A percentile compares a stretch with the other conserved stretches of the same genome.
Conservation (phyloP, 2,797 vertebrate species). For the Macropus fuliginosus region DNA sequence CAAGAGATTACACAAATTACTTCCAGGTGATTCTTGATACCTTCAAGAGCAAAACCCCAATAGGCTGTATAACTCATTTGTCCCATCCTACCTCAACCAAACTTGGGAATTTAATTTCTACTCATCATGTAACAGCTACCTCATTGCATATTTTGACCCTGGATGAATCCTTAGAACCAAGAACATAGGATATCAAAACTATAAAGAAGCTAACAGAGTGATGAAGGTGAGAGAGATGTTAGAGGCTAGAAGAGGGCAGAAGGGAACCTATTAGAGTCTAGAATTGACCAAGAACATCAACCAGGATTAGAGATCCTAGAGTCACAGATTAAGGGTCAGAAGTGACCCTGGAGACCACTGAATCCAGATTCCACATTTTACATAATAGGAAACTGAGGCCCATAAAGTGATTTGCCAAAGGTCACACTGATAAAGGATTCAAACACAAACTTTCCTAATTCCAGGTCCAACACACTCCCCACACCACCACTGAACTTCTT, state of each 20-base stretch:
- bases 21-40: slow-evolving; percentile 65
- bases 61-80: slow-evolving; percentile 18
- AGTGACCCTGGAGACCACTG: background rate
- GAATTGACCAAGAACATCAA: background rate
- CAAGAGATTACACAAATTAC: slow-evolving; percentile 66
- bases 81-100: slow-evolving; percentile 33
- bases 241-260: background rate
- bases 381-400: background rate
- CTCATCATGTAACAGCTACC: slow-evolving; percentile 26
- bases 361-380: background rate
- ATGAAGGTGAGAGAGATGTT: background rate
- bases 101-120: slow-evolving; percentile 17
- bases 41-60: slow-evolving; percentile 60
- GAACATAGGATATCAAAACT: background rate
- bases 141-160: background rate
- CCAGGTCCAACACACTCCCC: background rate
- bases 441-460: background rate
- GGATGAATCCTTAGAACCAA: background rate
- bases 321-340: background rate
- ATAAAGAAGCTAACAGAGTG: background rate
- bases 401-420: background rate
- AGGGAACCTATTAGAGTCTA: background rate
- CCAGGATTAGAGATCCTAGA: background rate
- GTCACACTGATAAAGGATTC: background rate
- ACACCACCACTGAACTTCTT: background rate